phyloP scores from a whole-genome alignment of 2,888 invertebrate species.

The Liodrosophila aerea region DNA sequence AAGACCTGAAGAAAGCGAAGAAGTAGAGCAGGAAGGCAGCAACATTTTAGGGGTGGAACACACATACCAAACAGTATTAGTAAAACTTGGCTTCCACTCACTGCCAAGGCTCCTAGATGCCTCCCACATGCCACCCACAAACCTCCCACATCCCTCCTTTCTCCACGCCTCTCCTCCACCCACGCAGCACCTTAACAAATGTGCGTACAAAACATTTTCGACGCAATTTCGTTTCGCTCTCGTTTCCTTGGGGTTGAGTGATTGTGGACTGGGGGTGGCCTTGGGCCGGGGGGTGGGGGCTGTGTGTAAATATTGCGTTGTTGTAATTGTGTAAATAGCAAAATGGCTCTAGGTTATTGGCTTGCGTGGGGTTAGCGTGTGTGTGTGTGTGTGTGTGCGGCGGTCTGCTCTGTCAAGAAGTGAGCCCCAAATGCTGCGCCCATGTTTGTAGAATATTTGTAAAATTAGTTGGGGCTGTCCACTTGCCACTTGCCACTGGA shows the following conservation, averaged over 20 bases:
- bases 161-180: background rate
- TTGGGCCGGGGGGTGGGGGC: no score
- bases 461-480: conserved; percentile 36
- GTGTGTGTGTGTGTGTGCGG: conserved; percentile 47
- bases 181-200: conserved; percentile 25
- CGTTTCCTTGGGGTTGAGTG: conserved; percentile 31
- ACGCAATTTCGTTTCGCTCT: conserved; percentile 58
- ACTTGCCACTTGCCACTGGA: no score
- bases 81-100: conserved; percentile 41
- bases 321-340: conserved; percentile 72
- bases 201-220: no score
- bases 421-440: conserved; percentile 39
- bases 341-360: conserved; percentile 65
- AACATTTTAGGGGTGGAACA: conserved; percentile 18
- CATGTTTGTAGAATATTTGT: conserved; percentile 48
- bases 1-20: no score
- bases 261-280: background rate
- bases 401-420: no score
- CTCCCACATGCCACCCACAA: no score
- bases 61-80: conserved; percentile 50
- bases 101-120: background rate
- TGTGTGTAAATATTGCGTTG: no score
- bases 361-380: conserved; percentile 58
- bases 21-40: no score
- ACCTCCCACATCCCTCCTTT: background rate